Evolutionary conservation across 1,140 invertebrate genomes (phyloP).

Genomic region (Drosophila navojoa): DNA sequence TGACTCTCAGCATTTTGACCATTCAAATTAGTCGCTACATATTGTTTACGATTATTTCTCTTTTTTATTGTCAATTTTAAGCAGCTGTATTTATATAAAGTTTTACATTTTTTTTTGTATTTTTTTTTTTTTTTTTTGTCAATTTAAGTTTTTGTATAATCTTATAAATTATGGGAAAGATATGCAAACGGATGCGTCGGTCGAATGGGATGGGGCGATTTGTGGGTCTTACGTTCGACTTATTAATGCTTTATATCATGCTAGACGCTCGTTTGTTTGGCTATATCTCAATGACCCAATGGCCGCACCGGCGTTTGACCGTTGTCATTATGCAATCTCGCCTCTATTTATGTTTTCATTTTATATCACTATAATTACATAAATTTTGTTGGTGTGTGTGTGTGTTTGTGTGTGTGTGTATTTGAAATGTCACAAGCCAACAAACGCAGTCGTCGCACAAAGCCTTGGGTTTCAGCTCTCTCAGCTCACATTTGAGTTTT

Average conservation of each 20-base stretch:
- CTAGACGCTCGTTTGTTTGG: conserved; percentile 72
- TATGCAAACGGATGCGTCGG: conserved; percentile 13
- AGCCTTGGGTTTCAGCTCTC: conserved; percentile 31
- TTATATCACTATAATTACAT: conserved; percentile 59
- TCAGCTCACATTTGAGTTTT: conserved; percentile 44
- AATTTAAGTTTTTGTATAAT: conserved; percentile 32
- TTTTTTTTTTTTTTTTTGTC: conserved; percentile 22
- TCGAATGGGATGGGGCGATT: background rate
- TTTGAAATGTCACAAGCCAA: conserved; percentile 78
- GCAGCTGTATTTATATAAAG: background rate
- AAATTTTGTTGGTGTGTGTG: conserved; percentile 37
- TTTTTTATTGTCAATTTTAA: conserved; percentile 7
- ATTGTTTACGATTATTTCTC: conserved; percentile 19
- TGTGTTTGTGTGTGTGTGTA: conserved; percentile 6
- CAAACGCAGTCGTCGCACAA: conserved; percentile 36
- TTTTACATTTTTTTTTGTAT: conserved; percentile 11
- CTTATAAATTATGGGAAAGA: conserved; percentile 30
- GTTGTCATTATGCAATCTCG: conserved; percentile 57
- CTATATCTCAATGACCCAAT: conserved; percentile 58
- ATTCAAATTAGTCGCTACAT: conserved; percentile 33
- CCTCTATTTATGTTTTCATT: conserved; percentile 43
- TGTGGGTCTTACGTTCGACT: conserved; percentile 23
- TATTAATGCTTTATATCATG: conserved; percentile 57
- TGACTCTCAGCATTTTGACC: conserved; percentile 8
- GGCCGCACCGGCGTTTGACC: conserved; percentile 32